Conservation (phyloP, 2,888 invertebrate genomes). For the Zeuzera pyrina region DNA sequence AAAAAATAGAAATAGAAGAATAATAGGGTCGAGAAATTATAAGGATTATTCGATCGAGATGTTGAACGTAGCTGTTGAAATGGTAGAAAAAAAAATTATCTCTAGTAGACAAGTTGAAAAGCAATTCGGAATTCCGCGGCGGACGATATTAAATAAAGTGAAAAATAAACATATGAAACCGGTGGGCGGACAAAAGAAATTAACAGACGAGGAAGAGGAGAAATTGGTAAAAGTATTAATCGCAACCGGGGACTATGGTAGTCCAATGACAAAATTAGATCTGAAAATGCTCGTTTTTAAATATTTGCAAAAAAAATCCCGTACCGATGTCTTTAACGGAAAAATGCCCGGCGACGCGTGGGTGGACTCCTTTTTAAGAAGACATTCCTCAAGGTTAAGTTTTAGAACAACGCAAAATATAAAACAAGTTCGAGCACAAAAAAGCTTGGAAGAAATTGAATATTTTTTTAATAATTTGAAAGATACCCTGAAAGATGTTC, state of each 20-base stretch:
- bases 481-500: neutral
- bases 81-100: neutral
- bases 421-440: neutral
- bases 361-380: neutral
- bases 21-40: neutral
- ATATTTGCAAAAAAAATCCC: neutral
- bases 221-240: neutral
- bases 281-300: neutral
- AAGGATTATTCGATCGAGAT: neutral
- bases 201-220: slow-evolving; percentile 1
- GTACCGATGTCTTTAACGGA: neutral
- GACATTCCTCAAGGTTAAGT: neutral
- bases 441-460: neutral
- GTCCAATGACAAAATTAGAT: neutral
- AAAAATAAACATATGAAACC: neutral
- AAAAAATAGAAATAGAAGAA: neutral
- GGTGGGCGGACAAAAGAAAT: neutral
- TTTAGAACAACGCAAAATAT: neutral
- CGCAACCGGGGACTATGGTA: neutral
- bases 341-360: neutral
- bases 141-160: neutral
- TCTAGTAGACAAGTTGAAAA: neutral
- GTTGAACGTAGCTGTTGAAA: neutral
- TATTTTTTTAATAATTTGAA: neutral
- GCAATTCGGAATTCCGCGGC: neutral